Conservation (phyloP, 2,888 invertebrate genomes). For the Nomada goodeniana region DNA sequence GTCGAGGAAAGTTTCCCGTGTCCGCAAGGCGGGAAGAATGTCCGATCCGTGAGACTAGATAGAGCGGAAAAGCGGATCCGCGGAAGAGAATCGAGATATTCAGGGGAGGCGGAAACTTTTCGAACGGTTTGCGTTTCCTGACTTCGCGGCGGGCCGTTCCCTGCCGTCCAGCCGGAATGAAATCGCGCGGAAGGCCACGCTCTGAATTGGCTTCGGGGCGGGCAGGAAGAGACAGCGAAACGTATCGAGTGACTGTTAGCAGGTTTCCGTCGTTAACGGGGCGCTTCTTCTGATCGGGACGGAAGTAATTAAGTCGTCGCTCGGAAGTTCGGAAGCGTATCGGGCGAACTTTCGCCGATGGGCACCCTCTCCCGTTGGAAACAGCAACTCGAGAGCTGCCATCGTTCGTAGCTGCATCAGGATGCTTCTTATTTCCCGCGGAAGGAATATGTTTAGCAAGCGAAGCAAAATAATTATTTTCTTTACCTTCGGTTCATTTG, state of each 20-base stretch:
- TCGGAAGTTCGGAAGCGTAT: conserved; percentile 45
- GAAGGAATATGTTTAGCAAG: background rate
- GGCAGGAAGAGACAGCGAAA: background rate
- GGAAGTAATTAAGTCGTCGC: conserved; percentile 56
- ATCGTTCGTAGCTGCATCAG: background rate
- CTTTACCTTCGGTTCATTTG: too few species aligned
- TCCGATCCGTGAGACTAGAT: background rate
- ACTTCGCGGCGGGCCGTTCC: conserved; percentile 22
- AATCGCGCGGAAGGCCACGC: conserved; percentile 55
- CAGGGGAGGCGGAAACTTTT: conserved; percentile 26
- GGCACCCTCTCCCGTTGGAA: conserved; percentile 16
- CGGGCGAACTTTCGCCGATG: conserved; percentile 48
- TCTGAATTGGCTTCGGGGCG: conserved; percentile 37
- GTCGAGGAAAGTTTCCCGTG: conserved; percentile 41
- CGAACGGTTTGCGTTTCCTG: conserved; percentile 30
- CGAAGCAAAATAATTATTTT: too few species aligned
- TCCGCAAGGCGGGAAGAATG: background rate
- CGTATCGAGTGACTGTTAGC: conserved; percentile 42
- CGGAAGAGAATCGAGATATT: conserved; percentile 24
- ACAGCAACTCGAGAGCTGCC: conserved; percentile 5
- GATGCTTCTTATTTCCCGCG: background rate
- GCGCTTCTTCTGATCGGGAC: conserved; percentile 31
- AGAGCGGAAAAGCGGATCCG: background rate
- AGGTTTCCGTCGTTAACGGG: conserved; percentile 38
- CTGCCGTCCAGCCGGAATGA: conserved; percentile 39